Conservation (phyloP, 2,797 vertebrate genomes). For the Melanotaenia parkinsoni region DNA sequence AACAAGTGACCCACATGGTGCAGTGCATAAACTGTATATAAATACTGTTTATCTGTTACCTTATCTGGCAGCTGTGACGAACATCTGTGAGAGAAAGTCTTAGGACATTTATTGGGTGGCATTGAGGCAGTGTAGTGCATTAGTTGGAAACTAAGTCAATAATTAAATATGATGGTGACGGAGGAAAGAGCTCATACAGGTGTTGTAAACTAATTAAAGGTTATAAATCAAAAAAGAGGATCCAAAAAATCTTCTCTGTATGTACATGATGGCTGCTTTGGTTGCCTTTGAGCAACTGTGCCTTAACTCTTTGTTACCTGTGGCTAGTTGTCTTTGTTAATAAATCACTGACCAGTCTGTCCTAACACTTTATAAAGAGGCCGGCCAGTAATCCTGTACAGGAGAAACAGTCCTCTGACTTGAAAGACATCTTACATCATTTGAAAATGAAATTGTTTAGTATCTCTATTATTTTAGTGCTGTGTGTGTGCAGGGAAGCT, state of each 20-base stretch:
- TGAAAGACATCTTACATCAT: constrained; percentile 3
- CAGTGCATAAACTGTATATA: no score
- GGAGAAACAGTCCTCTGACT: constrained; percentile 21
- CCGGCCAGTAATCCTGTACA: constrained; percentile 17
- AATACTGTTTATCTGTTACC: not conserved
- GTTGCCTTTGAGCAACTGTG: constrained; percentile 30
- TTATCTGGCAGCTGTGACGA: constrained; percentile 45
- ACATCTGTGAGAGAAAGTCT: constrained; percentile 34
- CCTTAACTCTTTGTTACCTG: constrained; percentile 1
- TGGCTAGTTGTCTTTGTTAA: constrained; percentile 27
- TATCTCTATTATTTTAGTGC: constrained; percentile 39
- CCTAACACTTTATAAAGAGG: constrained; percentile 46
- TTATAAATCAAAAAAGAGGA: constrained; percentile 59
- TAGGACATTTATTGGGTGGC: constrained; percentile 48
- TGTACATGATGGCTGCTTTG: not conserved
- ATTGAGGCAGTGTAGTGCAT: not conserved
- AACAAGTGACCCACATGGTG: constrained; percentile 17
- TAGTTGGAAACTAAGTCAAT: constrained; percentile 37
- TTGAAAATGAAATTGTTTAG: constrained; percentile 60
- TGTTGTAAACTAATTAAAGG: constrained; percentile 36
- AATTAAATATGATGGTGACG: constrained; percentile 13
- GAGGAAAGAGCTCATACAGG: constrained; percentile 2
- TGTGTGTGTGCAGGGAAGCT: constrained; percentile 44
- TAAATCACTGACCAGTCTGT: constrained; percentile 51
- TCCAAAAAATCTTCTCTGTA: not conserved